Conservation (phyloP, 2,888 invertebrate species). For the Caenorhabditis sp. region DNA sequence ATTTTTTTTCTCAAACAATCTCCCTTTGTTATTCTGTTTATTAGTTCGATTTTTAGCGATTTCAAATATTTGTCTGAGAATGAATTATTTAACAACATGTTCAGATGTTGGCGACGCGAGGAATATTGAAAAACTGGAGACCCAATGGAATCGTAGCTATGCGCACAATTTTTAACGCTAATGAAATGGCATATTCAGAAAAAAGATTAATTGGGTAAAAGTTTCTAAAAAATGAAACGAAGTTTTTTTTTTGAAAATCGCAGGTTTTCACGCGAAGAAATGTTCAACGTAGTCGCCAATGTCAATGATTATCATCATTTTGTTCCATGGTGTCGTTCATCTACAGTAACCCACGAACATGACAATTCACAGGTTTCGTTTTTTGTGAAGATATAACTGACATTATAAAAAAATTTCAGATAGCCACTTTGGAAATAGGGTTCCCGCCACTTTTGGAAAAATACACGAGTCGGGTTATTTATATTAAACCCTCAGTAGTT, state of each 20-base stretch:
- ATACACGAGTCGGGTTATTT: slow-evolving; percentile 65
- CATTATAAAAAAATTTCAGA: slow-evolving; percentile 13
- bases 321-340: slow-evolving; percentile 64
- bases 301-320: slow-evolving; percentile 63
- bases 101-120: slow-evolving; percentile 17
- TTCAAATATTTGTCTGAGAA: neutral
- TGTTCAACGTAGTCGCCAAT: slow-evolving; percentile 64
- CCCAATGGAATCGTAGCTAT: neutral
- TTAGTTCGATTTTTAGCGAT: neutral
- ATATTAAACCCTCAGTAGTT: slow-evolving; percentile 61
- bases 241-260: slow-evolving; percentile 5
- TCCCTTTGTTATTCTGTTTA: neutral
- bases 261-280: slow-evolving; percentile 64
- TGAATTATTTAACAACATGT: neutral
- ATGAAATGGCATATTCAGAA: slow-evolving; percentile 58
- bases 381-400: neutral
- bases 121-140: neutral
- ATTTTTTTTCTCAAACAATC: too few relatives aligned
- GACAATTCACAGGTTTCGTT: slow-evolving; percentile 32
- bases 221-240: too few relatives aligned
- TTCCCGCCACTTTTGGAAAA: slow-evolving; percentile 62
- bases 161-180: slow-evolving; percentile 15
- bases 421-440: slow-evolving; percentile 61
- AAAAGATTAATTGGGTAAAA: slow-evolving; percentile 58
- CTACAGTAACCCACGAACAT: slow-evolving; percentile 40